Conservation (phyloP, 2,888 invertebrate genomes). For the Oxystoma pomonae region DNA sequence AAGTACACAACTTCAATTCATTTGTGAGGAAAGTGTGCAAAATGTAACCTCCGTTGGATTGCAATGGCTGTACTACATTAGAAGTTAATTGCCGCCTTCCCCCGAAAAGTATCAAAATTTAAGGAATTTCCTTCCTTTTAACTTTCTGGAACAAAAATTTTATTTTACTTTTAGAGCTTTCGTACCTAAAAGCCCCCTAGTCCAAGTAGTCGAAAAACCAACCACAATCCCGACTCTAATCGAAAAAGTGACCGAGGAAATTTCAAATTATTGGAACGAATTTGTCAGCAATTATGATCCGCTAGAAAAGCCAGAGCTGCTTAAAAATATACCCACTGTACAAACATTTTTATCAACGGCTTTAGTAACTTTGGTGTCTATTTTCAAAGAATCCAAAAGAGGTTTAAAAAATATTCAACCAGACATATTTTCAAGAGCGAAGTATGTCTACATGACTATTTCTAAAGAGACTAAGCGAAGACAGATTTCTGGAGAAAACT, state of each 20-base stretch:
- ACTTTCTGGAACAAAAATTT: background rate
- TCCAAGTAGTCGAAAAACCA: slow-evolving; percentile 56
- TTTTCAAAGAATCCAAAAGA: slow-evolving; percentile 59
- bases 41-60: too few relatives aligned
- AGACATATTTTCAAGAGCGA: slow-evolving; percentile 48
- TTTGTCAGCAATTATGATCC: slow-evolving; percentile 77
- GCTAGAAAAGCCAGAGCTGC: slow-evolving; percentile 63
- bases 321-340: slow-evolving; percentile 57
- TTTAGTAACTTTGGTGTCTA: slow-evolving; percentile 62
- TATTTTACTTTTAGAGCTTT: slow-evolving; percentile 27
- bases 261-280: slow-evolving; percentile 76
- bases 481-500: slow-evolving; percentile 33
- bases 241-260: slow-evolving; percentile 62
- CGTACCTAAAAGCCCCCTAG: slow-evolving; percentile 47
- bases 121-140: too few relatives aligned
- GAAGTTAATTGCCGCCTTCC: too few relatives aligned
- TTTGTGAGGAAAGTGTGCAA: too few relatives aligned
- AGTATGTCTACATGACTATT: slow-evolving; percentile 46
- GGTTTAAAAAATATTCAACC: slow-evolving; percentile 48
- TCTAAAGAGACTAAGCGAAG: slow-evolving; percentile 39
- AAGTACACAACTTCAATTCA: too few relatives aligned
- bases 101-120: too few relatives aligned
- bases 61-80: too few relatives aligned
- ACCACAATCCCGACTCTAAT: slow-evolving; percentile 63
- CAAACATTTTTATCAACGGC: slow-evolving; percentile 60